A percentile compares a stretch with the other conserved stretches of the same genome.
phyloP scores from a whole-genome alignment of 2,888 invertebrate genomes.

The Marasmarcha lunaedactyla region DNA sequence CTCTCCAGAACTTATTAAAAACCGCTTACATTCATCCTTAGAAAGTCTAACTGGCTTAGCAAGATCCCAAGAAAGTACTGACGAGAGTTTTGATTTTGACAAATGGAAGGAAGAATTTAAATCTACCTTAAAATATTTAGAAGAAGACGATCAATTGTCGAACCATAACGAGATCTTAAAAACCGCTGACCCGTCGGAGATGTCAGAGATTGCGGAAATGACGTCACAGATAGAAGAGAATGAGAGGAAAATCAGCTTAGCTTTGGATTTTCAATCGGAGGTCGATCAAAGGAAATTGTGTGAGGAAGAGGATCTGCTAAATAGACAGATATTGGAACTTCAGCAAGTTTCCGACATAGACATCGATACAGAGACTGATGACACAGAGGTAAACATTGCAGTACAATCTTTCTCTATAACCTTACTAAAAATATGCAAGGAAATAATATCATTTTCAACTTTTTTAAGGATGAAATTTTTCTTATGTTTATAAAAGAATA shows the following conservation, averaged over 20 bases:
- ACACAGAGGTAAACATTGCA: slow-evolving; percentile 66
- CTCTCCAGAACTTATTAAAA: slow-evolving; percentile 38
- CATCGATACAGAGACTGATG: slow-evolving; percentile 85
- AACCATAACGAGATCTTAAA: slow-evolving; percentile 52
- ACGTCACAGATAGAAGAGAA: slow-evolving; percentile 66
- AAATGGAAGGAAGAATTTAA: slow-evolving; percentile 59
- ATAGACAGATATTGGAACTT: slow-evolving; percentile 81
- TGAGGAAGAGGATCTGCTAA: slow-evolving; percentile 81
- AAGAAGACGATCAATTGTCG: slow-evolving; percentile 51
- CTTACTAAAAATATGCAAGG: neutral
- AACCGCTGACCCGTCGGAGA: slow-evolving; percentile 54
- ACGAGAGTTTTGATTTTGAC: slow-evolving; percentile 53
- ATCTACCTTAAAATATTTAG: slow-evolving; percentile 49
- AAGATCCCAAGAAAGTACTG: slow-evolving; percentile 53
- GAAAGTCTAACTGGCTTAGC: slow-evolving; percentile 53
- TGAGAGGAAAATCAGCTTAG: slow-evolving; percentile 69
- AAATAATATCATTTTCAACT: slow-evolving; percentile 1
- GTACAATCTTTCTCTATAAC: too few species aligned
- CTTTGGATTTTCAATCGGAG: slow-evolving; percentile 74
- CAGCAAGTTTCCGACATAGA: slow-evolving; percentile 80
- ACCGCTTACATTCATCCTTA: slow-evolving; percentile 52
- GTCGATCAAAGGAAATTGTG: slow-evolving; percentile 80
- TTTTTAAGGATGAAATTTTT: too few species aligned
- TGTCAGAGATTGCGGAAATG: slow-evolving; percentile 64
- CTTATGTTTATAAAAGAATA: too few species aligned